Base-by-base conservation (phyloP, 2,797 vertebrate species). In the Lagodon rhomboides region DNA sequence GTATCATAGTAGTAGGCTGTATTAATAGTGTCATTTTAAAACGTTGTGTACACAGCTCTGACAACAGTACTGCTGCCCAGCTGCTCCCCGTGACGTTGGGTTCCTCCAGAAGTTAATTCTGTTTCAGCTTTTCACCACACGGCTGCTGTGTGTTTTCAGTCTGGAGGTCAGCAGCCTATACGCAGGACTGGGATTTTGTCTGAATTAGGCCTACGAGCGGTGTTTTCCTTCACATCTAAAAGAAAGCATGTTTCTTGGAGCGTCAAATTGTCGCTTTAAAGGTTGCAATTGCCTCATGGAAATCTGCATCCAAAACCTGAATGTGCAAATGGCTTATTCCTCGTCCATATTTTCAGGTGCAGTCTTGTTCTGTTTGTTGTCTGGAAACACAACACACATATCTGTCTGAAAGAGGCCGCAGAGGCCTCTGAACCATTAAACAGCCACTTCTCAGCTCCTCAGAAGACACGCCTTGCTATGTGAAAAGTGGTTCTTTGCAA, bases 401-500 rank as follows among this genome's bases (percentile, higher is more conserved):
- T 73, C 67, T 34, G 49, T 84, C 84, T 86, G 60, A 68, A 55
- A 68, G 50, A 63, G 56, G 61, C 58, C 55, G 74, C 60, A 49
- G 60, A 78, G 69, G 67, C 73, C 69, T 83, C 64, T 15, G 11
- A 72, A 56, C 60, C 56, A 75, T 44, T 68, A 30, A 61, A 34
- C 71, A 75, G 67, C 64, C 78, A 46, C 71, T 76, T 77, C 66
- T 65, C 58, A 23, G 82, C 41, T 64, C 30, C 61, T 61, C 85
- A 7, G 6, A 71, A 84, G 78, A 87, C 79, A 83, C 54, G 79
- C 79, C 73, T 83, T 44, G 22, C 62, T 62, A 66, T 75, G 77
- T 77, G 79, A 85, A 85, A 84, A 86, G 76, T 70, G 83, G 70
- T 63, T 86, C 75, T 86, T 53, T 76, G 85, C 70, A 84, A 71